A percentile compares a stretch with the other conserved stretches of the same genome.
phyloP scores from a whole-genome alignment of 2,888 invertebrate species.

The Thymelicus sylvestris region DNA sequence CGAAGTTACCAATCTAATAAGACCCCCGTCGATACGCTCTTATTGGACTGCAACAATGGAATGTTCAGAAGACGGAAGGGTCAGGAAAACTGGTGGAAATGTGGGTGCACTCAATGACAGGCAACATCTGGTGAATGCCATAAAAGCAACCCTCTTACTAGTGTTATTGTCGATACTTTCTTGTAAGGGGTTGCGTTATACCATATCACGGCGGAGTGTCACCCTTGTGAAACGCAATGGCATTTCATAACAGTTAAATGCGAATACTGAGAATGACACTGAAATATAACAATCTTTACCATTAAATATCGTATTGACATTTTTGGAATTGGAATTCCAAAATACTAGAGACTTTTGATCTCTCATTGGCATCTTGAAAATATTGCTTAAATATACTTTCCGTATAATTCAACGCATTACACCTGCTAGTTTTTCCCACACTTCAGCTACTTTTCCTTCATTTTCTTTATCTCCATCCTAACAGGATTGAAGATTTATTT shows the following conservation, averaged over 20 bases:
- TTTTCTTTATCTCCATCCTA: no score
- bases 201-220: conserved; percentile 27
- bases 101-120: conserved; percentile 78
- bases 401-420: no score
- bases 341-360: no score
- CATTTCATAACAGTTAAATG: background rate
- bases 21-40: conserved; percentile 42
- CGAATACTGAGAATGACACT: no score
- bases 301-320: no score
- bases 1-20: conserved; percentile 52
- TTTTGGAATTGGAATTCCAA: no score
- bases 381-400: no score
- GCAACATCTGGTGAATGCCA: conserved; percentile 77
- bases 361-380: no score
- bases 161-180: conserved; percentile 74
- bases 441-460: no score
- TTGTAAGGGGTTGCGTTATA: conserved; percentile 61
- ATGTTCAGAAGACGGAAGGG: conserved; percentile 44
- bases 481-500: no score
- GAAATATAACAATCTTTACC: no score
- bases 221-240: conserved; percentile 21
- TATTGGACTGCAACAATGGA: conserved; percentile 20
- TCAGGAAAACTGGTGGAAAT: conserved; percentile 50
- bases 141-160: conserved; percentile 78
- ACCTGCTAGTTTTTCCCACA: no score